phyloP scores from a whole-genome alignment of 2,797 vertebrate species.

The Falco naumanni region DNA sequence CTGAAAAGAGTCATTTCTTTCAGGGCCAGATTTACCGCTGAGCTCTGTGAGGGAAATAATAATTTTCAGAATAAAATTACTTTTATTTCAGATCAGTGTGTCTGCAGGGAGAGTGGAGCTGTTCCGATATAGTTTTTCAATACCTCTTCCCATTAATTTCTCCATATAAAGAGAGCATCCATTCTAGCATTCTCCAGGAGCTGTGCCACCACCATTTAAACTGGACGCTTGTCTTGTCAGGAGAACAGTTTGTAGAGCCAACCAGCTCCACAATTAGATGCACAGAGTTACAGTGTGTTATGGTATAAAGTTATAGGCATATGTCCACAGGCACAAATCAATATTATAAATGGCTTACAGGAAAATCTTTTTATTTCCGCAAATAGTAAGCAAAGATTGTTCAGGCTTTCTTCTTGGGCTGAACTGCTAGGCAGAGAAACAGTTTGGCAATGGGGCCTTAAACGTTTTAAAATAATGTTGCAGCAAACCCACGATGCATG shows the following conservation, averaged over 20 bases:
- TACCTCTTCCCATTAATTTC: conserved; percentile 1
- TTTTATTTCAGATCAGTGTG: conserved; percentile 19
- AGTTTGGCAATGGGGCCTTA: not conserved
- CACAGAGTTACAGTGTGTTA: not conserved
- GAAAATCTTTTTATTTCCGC: not conserved
- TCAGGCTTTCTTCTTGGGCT: not conserved
- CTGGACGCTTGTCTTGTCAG: not conserved
- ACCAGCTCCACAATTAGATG: not conserved
- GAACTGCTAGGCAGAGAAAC: not conserved
- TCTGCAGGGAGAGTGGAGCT: conserved; percentile 18
- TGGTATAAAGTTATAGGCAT: not conserved
- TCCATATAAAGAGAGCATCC: not conserved
- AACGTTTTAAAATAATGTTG: not conserved
- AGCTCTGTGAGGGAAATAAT: conserved; percentile 52
- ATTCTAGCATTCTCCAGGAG: not conserved
- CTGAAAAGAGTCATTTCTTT: conserved; percentile 34
- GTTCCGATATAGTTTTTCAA: conserved; percentile 20
- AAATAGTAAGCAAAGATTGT: not conserved
- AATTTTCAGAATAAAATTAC: conserved; percentile 58
- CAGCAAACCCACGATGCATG: not conserved
- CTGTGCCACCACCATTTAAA: not conserved
- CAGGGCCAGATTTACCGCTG: conserved; percentile 43
- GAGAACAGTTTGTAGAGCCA: not conserved
- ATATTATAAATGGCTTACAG: not conserved
- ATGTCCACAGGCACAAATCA: not conserved